These are phyloP conservation scores for Pristionchus pacificus DNA, from an alignment of 1,140 invertebrate species.

Conservation along the genomic window DNA sequence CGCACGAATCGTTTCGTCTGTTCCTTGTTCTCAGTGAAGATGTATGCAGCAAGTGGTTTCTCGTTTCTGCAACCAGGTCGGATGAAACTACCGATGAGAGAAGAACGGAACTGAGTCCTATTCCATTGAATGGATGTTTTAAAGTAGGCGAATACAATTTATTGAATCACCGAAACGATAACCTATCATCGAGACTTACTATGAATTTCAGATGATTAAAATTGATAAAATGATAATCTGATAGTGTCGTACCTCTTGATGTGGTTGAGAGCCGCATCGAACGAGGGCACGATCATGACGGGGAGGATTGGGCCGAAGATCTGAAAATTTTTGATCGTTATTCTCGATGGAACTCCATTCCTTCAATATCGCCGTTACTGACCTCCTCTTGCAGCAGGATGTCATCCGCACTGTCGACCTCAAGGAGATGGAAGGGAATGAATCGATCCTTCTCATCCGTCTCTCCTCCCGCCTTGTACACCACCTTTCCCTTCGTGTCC, in stretches of 20 bases:
- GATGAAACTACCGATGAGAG: too few relatives aligned
- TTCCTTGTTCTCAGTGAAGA: conserved; percentile 31
- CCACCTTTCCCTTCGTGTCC: conserved; percentile 34
- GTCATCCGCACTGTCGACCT: conserved; percentile 36
- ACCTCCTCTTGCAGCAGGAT: conserved; percentile 50
- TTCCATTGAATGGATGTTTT: too few relatives aligned
- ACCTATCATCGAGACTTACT: too few relatives aligned
- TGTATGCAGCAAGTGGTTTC: conserved; percentile 42
- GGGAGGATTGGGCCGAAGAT: conserved; percentile 56
- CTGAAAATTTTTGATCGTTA: conserved; percentile 7
- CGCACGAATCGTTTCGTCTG: conserved; percentile 32
- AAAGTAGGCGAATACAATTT: too few relatives aligned
- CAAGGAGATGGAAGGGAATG: conserved; percentile 52
- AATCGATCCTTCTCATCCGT: conserved; percentile 44
- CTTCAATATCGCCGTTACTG: not conserved
- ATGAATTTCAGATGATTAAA: too few relatives aligned
- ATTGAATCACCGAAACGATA: too few relatives aligned
- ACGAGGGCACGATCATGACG: conserved; percentile 41
- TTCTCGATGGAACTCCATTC: not conserved
- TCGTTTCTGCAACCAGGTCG: conserved; percentile 11
- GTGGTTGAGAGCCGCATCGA: conserved; percentile 48
- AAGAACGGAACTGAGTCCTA: too few relatives aligned
- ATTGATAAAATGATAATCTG: too few relatives aligned
- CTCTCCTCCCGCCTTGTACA: conserved; percentile 43
- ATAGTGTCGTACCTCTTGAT: conserved; percentile 44